phyloP scores from a whole-genome alignment of 2,113 vertebrate species.

The Rostratula benghalensis region DNA sequence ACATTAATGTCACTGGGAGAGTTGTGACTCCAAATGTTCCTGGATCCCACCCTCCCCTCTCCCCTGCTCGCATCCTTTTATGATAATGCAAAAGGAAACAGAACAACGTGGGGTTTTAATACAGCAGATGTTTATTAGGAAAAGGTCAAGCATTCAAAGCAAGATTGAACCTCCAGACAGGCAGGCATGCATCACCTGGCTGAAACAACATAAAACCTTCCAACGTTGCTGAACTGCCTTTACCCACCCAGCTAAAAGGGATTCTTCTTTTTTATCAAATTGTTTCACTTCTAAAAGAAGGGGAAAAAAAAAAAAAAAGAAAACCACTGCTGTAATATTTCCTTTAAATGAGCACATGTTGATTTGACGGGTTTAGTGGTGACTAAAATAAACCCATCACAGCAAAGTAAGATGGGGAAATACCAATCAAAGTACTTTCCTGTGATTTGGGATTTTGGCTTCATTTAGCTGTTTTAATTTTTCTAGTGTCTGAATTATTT shows the following conservation, averaged over 20 bases:
- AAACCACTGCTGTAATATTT: background rate
- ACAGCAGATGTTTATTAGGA: background rate
- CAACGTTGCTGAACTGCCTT: background rate
- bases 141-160: background rate
- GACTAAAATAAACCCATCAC: background rate
- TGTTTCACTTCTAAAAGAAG: background rate
- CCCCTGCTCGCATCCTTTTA: background rate
- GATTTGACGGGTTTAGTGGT: background rate
- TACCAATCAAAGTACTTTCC: background rate
- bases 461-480: background rate
- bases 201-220: background rate
- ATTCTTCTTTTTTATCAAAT: background rate
- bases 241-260: background rate
- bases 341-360: background rate
- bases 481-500: background rate
- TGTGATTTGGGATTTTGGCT: background rate
- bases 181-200: background rate
- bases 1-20: background rate
- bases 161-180: background rate
- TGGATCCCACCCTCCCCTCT: background rate
- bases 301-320: no score
- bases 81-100: background rate
- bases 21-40: background rate
- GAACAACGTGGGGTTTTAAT: background rate
- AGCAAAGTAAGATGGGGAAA: background rate